A percentile compares a stretch with the other conserved stretches of the same genome.
These are phyloP conservation scores for Ditylenchus dipsaci DNA, from an alignment of 1,140 invertebrate genomes.

Conservation along the genomic window DNA sequence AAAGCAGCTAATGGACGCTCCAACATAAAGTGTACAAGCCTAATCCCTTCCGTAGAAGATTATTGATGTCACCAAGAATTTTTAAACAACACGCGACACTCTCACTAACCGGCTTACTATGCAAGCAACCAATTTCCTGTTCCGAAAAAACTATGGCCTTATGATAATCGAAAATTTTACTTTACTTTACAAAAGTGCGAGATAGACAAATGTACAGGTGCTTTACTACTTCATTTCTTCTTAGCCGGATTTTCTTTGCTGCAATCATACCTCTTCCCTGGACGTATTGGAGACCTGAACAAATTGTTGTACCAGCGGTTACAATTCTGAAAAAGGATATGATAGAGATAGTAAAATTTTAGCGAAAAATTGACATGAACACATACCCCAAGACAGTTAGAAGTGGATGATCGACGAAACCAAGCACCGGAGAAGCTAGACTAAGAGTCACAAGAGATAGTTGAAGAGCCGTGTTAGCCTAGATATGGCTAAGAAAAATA, in stretches of 20 bases:
- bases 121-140: too few relatives aligned
- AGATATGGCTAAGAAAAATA: constrained; percentile 23
- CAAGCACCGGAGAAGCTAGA: constrained; percentile 75
- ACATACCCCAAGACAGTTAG: constrained; percentile 72
- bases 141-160: too few relatives aligned
- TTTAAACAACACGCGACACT: too few relatives aligned
- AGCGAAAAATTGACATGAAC: constrained; percentile 1
- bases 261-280: constrained; percentile 11
- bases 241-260: constrained; percentile 1
- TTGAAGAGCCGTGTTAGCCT: constrained; percentile 79
- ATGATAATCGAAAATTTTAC: too few relatives aligned
- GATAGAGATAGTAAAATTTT: background rate
- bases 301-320: constrained; percentile 23
- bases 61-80: too few relatives aligned
- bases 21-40: too few relatives aligned
- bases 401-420: constrained; percentile 71
- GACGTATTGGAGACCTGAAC: constrained; percentile 27
- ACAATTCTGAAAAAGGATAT: constrained; percentile 15
- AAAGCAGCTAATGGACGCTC: too few relatives aligned
- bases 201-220: background rate
- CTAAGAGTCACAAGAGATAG: constrained; percentile 73
- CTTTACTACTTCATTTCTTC: background rate
- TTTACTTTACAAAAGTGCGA: too few relatives aligned
- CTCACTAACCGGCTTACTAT: too few relatives aligned
- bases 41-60: too few relatives aligned